Evolutionary conservation across 2,113 vertebrate species (phyloP).

Genomic region (Theropithecus gelada): DNA sequence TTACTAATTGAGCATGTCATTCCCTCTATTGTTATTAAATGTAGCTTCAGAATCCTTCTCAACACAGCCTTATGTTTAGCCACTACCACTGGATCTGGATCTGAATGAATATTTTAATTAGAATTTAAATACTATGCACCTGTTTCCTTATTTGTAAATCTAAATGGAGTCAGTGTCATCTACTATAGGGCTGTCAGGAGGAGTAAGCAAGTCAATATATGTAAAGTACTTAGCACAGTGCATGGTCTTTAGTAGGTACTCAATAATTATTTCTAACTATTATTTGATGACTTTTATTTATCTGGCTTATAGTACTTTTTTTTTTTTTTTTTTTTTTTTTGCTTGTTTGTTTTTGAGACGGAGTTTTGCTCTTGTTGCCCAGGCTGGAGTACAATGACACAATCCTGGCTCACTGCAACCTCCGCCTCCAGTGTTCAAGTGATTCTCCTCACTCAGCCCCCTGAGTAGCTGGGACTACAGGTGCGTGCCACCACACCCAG

Average conservation of each 20-base stretch:
- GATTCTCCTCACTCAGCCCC: too few species aligned
- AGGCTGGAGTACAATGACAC: too few species aligned
- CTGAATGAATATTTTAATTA: not conserved
- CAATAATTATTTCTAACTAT: not conserved
- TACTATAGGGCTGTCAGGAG: not conserved
- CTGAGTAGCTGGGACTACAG: too few species aligned
- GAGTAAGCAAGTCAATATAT: not conserved
- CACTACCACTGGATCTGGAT: not conserved
- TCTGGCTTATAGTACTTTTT: not conserved
- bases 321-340: too few species aligned
- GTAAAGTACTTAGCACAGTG: not conserved
- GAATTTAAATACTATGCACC: not conserved
- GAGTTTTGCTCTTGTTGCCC: too few species aligned
- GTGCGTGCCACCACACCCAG: accelerated
- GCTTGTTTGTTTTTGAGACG: too few species aligned
- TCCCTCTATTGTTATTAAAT: not conserved
- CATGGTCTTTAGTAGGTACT: not conserved
- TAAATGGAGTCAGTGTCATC: not conserved
- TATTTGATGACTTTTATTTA: not conserved
- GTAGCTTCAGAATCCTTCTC: not conserved
- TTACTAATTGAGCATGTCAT: not conserved
- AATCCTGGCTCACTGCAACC: too few species aligned
- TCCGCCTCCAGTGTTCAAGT: too few species aligned
- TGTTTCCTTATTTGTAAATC: not conserved
- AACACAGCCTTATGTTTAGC: not conserved